A percentile compares a stretch with the other conserved stretches of the same genome.
These are phyloP conservation scores for Dendrocincla fuliginosa DNA, from an alignment of 2,797 vertebrate species.

Conservation along the genomic window DNA sequence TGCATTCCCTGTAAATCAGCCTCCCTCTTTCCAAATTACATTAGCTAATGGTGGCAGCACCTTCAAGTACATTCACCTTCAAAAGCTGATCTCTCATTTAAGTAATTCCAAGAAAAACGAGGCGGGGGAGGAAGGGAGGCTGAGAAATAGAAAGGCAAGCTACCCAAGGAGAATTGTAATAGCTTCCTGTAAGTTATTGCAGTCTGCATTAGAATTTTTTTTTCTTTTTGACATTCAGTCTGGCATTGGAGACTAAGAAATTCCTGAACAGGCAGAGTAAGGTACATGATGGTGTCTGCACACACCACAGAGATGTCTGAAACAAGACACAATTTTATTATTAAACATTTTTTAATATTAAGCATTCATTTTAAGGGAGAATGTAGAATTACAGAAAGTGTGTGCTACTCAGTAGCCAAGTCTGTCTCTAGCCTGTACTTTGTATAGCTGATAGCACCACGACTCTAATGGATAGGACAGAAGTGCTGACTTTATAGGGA, in stretches of 20 bases:
- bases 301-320: not conserved
- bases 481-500: not conserved
- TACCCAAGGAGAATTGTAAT: conserved; percentile 37
- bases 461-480: not conserved
- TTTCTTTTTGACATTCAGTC: not conserved
- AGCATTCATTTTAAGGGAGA: not conserved
- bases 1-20: not conserved
- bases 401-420: not conserved
- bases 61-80: conserved; percentile 34
- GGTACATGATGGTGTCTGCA: not conserved
- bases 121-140: not conserved
- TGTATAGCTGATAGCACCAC: not conserved
- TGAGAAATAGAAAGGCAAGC: not conserved
- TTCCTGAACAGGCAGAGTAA: not conserved
- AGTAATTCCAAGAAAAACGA: conserved; percentile 39
- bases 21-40: conserved; percentile 4
- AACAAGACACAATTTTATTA: not conserved
- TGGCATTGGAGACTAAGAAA: not conserved
- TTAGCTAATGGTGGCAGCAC: conserved; percentile 61
- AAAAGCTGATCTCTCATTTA: conserved; percentile 28
- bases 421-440: not conserved
- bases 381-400: not conserved
- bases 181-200: conserved; percentile 6
- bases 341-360: not conserved
- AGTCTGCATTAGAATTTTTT: not conserved